Conservation (phyloP, 1,140 invertebrate genomes). For the Venturia canescens region DNA sequence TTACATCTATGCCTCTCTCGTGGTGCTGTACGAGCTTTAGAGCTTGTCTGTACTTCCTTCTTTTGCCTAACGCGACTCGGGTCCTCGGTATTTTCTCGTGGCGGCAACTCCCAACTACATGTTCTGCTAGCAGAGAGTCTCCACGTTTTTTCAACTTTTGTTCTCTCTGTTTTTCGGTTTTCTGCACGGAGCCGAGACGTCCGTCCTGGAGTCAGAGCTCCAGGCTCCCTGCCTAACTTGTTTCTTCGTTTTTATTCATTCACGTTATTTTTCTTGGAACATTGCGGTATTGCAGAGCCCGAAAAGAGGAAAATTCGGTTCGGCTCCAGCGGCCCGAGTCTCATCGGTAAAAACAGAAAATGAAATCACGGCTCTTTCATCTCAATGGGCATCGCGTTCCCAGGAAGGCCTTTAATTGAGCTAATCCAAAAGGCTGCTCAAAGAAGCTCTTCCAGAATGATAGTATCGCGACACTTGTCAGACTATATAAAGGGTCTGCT, state of each 20-base stretch:
- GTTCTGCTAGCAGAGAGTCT: constrained; percentile 39
- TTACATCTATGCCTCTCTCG: constrained; percentile 4
- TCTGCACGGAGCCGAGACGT: constrained; percentile 13
- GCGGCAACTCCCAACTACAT: constrained; percentile 52
- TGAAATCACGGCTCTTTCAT: background rate
- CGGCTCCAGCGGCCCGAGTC: background rate
- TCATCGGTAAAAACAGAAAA: background rate
- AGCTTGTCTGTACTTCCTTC: constrained; percentile 50
- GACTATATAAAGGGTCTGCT: background rate
- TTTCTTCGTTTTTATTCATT: background rate
- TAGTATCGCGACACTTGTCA: constrained; percentile 10
- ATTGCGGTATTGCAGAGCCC: constrained; percentile 11
- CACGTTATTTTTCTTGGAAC: constrained; percentile 35
- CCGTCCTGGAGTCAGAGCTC: background rate
- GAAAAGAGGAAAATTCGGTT: background rate
- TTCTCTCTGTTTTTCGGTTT: background rate
- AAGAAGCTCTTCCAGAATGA: background rate
- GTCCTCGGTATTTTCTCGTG: constrained; percentile 45
- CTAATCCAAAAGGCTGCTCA: no score
- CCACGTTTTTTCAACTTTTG: constrained; percentile 9
- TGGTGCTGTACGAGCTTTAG: constrained; percentile 40
- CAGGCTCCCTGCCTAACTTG: constrained; percentile 14
- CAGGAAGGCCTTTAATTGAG: no score
- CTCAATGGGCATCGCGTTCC: no score
- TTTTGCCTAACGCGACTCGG: constrained; percentile 42